Evolutionary conservation across 2,888 invertebrate genomes (phyloP), one percentile per base, ranked within the genome.

Genomic region (Nowickia ferox): DNA sequence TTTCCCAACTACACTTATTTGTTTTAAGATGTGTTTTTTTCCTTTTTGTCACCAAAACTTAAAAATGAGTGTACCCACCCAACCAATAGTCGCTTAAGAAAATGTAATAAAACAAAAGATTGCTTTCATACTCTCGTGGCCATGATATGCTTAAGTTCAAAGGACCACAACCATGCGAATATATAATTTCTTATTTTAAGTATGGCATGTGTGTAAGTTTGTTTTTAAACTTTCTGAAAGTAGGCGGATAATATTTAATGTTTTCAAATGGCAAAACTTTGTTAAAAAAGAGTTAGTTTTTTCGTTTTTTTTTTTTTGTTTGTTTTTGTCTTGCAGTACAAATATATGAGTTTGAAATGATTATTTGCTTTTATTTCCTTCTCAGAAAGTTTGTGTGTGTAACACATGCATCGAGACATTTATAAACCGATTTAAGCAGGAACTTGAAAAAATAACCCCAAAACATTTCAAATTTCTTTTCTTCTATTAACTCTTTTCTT

Each of bases 191-290:
- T n/a, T 48, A 15, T 48, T 15, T 13, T 48, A 15, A 15, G 15
- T 38, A 30, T 30, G 30, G 30, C 11, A 42, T 63, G 17, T 63
- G 61, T 42, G 71, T 78, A 22, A 76, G 55, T 76, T 72, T 66
- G 55, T 76, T 72, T 66, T 42, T 59, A 57, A 71, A 77, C 76
- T 83, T 77, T 69, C 17, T 22, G 5, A 46, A 1, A 85, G 79
- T 86, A 83, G 85, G 85, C 84, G 85, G 78, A 87, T 80, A 87
- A 86, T 87, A 87, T 87, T 88, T 87, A 88, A 85, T 83, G 86
- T 86, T 87, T 87, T 88, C 84, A 87, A 88, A 87, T 88, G 88
- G 87, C 87, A 88, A 88, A 88, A 88, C 86, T 88, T 88, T 88
- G 88, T 87, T 59, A 69, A 38, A 65, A 72, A 79, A 76, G 42